Base-by-base conservation (phyloP, 2,113 vertebrate genomes). In the Marcusenius ussheri region DNA sequence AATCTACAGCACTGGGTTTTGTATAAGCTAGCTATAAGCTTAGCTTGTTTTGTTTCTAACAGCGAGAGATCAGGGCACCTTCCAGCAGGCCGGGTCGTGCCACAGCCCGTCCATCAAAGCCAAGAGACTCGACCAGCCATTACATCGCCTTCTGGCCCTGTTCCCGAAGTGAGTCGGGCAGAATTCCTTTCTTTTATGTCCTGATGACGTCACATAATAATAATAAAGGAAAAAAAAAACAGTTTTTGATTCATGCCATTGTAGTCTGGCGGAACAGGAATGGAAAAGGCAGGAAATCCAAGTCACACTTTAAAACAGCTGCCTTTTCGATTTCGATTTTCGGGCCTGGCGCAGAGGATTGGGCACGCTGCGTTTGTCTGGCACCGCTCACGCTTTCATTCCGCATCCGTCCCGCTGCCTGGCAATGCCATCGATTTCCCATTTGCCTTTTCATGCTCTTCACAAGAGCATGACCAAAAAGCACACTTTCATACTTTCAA, bases 281-380 rank as follows among this genome's bases (percentile, higher is more conserved):
- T 95, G 95, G 96, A 96, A 95, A 95, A 95, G 96, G 96, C 96
- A 96, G 96, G 96, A 97, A 97, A 95, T 95, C 95, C 93, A 94
- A 95, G 95, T 96, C 96, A 96, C 96, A 94, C 95, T 96, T 94
- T 56, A 92, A 92, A 94, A 95, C 96, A 95, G 96, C 96, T 96
- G 96, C 77, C 91, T 95, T 94, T 92, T 95, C 94, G 95, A 95
- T 94, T 92, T 95, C 94, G 95, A 95, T 93, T 93, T 95, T 96
- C n/a, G 11, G 7, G 6, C 27, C 88, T 47, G 83, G 42, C 21
- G 0, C 3, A 39, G 39, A 13, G 42, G 83, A 84, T 21, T 6
- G 27, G 17, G 46, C 58, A 58, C 5, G 6, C 42, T 53, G 88
- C 13, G 21, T 80, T 19, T 83, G 46, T 51, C 11, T 80, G 70